phyloP scores from a whole-genome alignment of 2,888 invertebrate species.

The Amphipyra berbera region DNA sequence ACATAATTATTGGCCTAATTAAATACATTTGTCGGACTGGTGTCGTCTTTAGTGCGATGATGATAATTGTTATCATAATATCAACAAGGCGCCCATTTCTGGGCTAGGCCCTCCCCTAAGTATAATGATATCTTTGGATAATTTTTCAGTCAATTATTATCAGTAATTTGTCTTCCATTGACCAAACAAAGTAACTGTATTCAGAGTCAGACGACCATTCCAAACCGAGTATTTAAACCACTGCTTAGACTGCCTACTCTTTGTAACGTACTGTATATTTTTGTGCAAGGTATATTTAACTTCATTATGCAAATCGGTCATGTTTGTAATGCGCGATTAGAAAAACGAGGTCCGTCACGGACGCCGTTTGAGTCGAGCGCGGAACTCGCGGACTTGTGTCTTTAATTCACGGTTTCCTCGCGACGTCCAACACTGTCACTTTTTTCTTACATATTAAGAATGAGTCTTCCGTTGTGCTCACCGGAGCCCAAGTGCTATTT shows the following conservation, averaged over 20 bases:
- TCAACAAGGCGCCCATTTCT: too few species aligned
- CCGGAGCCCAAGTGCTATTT: slow-evolving; percentile 33
- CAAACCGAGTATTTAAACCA: background rate
- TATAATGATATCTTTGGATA: too few species aligned
- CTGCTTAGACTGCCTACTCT: slow-evolving; percentile 19
- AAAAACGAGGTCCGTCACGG: slow-evolving; percentile 53
- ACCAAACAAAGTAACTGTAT: slow-evolving; percentile 1
- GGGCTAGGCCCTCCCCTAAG: too few species aligned
- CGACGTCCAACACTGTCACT: slow-evolving; percentile 28
- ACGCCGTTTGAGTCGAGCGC: slow-evolving; percentile 63
- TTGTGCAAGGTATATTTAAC: slow-evolving; percentile 45
- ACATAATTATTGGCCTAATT: background rate
- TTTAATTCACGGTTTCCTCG: slow-evolving; percentile 61
- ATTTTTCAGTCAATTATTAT: too few species aligned
- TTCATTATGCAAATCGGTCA: slow-evolving; percentile 48
- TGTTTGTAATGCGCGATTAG: slow-evolving; percentile 52
- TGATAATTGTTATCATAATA: too few species aligned
- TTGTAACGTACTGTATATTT: slow-evolving; percentile 47
- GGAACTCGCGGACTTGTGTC: slow-evolving; percentile 41
- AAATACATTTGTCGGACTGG: background rate
- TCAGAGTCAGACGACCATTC: too few species aligned
- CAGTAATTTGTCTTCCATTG: background rate
- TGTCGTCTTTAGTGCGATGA: too few species aligned
- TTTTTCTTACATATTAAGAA: slow-evolving; percentile 39
- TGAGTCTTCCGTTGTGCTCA: slow-evolving; percentile 22